Evolutionary conservation across 2,797 vertebrate genomes (phyloP), one percentile per base, ranked within the genome.

Genomic region (Pelodytes ibericus): DNA sequence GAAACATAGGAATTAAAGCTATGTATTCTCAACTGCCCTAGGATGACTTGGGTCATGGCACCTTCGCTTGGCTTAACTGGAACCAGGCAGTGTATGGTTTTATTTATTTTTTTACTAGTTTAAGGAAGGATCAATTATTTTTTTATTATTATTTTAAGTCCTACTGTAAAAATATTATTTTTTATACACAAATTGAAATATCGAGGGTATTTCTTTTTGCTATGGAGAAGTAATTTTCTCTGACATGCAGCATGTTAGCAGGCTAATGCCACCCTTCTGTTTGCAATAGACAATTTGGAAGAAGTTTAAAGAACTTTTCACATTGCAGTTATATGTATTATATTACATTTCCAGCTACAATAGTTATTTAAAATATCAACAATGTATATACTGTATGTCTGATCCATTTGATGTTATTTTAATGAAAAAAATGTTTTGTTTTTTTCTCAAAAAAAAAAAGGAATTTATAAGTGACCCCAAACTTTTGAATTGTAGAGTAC

Each of bases 81-180:
- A 58, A 74, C 27, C 71, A 66, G 62, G 18, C n/a, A 25, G 36
- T 22, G 33, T 68, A 10, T 75, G 72, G 26, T 59, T 75, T 74
- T 59, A 59, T n/a, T n/a, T n/a, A 74, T 59, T 66, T 67, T 20
- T 57, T 58, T 56, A 73, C 31, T 44, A 58, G 36, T 47, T 66
- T 47, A 27, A 60, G 39, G 53, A 74, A 74, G 41, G 58, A 60
- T 75, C 63, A 66, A 47, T 49, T 75, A 75, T 59, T 60, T 59
- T 68, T 49, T 49, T 44, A 72, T 73, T 56, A 63, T 59, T 67
- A 39, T 53, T 53, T 53, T 67, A 59, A 60, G 10, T 30, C 56
- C 53, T n/a, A 56, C 63, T 66, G 51, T 59, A 26, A 39, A 44
- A 75, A 60, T 60, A 67, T 58, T 57, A 58, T 53, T 22, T 25